Conservation (phyloP, 2,113 vertebrate genomes). For the Thalassoma bifasciatum region DNA sequence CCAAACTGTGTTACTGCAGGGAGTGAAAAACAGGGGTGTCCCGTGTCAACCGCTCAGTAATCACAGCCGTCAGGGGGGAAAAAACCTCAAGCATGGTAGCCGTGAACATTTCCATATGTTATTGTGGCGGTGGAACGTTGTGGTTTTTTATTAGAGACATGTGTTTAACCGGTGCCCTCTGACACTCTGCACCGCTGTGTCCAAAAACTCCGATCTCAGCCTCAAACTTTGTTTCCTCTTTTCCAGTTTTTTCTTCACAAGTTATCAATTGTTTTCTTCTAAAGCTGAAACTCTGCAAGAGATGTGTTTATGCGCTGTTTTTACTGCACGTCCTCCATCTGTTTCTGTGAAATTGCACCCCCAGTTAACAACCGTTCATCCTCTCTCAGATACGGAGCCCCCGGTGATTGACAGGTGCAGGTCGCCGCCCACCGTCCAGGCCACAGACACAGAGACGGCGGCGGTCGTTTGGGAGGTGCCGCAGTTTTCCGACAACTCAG, state of each 20-base stretch:
- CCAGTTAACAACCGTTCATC: not conserved
- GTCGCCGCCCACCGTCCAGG: slow-evolving; percentile 89
- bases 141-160: slow-evolving; percentile 74
- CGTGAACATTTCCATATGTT: slow-evolving; percentile 80
- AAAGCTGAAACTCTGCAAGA: not conserved
- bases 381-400: slow-evolving; percentile 89
- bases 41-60: slow-evolving; percentile 68
- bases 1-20: slow-evolving; percentile 43
- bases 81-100: slow-evolving; percentile 70
- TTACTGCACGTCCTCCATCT: slow-evolving; percentile 2
- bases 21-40: slow-evolving; percentile 62
- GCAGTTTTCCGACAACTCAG: slow-evolving; percentile 98
- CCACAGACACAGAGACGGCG: slow-evolving; percentile 80
- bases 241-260: not conserved
- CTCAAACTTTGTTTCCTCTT: not conserved
- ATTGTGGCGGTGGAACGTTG: slow-evolving; percentile 66
- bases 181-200: slow-evolving; percentile 43
- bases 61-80: slow-evolving; percentile 57
- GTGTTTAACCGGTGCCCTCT: slow-evolving; percentile 67
- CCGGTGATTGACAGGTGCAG: slow-evolving; percentile 96
- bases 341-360: not conserved
- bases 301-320: not conserved
- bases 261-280: not conserved
- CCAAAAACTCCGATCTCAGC: slow-evolving; percentile 20
- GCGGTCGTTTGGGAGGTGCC: slow-evolving; percentile 92